phyloP scores from a whole-genome alignment of 2,797 vertebrate species.

The Rhinella marina region DNA sequence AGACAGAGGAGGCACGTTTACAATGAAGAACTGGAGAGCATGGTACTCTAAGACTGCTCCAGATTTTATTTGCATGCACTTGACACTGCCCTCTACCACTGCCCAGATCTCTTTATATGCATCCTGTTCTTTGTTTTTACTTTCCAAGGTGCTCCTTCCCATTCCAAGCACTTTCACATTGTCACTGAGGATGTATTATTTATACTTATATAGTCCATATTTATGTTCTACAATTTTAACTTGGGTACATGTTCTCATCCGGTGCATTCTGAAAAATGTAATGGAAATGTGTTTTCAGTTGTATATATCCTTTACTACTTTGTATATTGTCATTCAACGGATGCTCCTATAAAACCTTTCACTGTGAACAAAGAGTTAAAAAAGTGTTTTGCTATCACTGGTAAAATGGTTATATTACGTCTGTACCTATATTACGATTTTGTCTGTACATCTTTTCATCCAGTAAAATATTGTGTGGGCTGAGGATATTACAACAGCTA shows the following conservation, averaged over 20 bases:
- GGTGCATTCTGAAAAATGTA: too few species aligned
- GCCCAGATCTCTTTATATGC: not conserved
- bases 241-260: not conserved
- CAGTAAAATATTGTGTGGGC: too few species aligned
- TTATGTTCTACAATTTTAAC: not conserved
- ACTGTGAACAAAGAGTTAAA: not conserved
- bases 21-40: too few species aligned
- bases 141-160: not conserved
- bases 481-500: too few species aligned
- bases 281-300: too few species aligned
- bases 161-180: not conserved
- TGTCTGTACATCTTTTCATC: too few species aligned
- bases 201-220: not conserved
- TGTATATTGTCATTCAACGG: not conserved
- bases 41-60: not conserved
- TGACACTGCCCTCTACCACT: not conserved
- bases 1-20: too few species aligned
- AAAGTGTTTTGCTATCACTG: too few species aligned
- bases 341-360: not conserved
- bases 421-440: too few species aligned
- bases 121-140: not conserved
- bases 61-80: not conserved
- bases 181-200: not conserved
- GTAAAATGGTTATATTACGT: too few species aligned
- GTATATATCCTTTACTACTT: not conserved